Base-by-base conservation (phyloP, 1,140 invertebrate genomes). In the Apis laboriosa region DNA sequence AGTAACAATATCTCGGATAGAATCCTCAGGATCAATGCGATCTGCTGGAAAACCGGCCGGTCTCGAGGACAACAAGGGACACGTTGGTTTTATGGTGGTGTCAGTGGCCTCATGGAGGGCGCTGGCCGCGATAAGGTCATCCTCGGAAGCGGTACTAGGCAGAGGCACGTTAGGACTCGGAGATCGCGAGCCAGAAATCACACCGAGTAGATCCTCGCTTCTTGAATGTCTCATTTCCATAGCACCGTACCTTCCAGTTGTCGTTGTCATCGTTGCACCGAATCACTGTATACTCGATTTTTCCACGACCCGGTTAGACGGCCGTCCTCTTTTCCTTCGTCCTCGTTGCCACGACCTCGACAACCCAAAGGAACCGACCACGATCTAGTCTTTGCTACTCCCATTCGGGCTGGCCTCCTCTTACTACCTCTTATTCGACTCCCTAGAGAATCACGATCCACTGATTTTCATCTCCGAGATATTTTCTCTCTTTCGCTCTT, bases 1-100 rank as follows among this genome's bases (percentile, higher is more conserved):
- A 8, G 95, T 95, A 66, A 96, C 94, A 84, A 96, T 96, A 87
- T 96, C 96, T 56, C 95, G 91, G 78, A 96, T 96, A 83, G 95
- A 96, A 88, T 96, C 95, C 86, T 96, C 95, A 19, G 96, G 96
- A 90, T 96, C 95, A 82, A 96, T 92, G 68, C 94, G 90, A 89
- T 96, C 95, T 75, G 88, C 86, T 0, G 90, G 81, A 0, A 89
- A 71, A 13, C 89, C 89, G 0, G 88, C 70, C 8, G 90, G 64
- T 17, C 90, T 88, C 1, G 90, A 83, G 2, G 84, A 75, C 55
- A 90, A 81, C 28, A 67, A 81, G 55, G 84, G 66, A 13, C 79
- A 84, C 12, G 75, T 43, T 51, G 76, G 63, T 43, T 80, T 70
- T 19, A 15, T 53, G 56, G 43, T 53, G 4, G 77, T 15, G 77